Base-by-base conservation (phyloP, 2,113 vertebrate species). In the Columba livia region DNA sequence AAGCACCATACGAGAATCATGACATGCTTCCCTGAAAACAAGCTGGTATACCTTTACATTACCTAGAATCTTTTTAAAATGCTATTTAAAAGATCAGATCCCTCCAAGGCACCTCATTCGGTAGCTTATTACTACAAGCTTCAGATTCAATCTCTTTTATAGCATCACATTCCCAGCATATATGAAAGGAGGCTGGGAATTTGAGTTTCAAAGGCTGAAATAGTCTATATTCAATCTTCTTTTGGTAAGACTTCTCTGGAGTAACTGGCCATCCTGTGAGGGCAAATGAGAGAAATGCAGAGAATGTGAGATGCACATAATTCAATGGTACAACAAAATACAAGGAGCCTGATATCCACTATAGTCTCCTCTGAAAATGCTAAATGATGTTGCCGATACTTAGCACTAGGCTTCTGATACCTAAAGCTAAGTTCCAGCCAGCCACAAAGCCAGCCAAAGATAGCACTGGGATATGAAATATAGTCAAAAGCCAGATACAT, bases 1-100 rank as follows among this genome's bases (percentile, higher is more conserved):
- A 57, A 70, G 12, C 14, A 64, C 29, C 15, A 10, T 8, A 18
- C 6, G 13, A 1, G 0, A 18, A 66, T 61, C 40, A 26, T 1
- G 0, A 53, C 36, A 34, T 0, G 0, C 3, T 54, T 25, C 18
- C 7, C 36, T 34, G 14, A 57, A 95, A 93, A 60, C 58, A 51
- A n/a, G 16, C 26, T 47, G 9, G 7, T 65, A 32, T 17, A 80
- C 7, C 9, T 83, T 62, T 65, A 65, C 5, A 17, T 26, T 61
- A 70, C 9, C 57, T 83, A 11, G 9, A 60, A 38, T 4, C 1
- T 50, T 29, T 12, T 54, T 40, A 4, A 4, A 64, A 77, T 47
- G 24, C 19, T 44, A 23, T 84, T 77, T 74, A 70, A 78, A 90
- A 84, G 32, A 84, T 26, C 3, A 65, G 66, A 50, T 58, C 11